Conservation (phyloP, 2,113 vertebrate species). For the Scartelaos histophorus region DNA sequence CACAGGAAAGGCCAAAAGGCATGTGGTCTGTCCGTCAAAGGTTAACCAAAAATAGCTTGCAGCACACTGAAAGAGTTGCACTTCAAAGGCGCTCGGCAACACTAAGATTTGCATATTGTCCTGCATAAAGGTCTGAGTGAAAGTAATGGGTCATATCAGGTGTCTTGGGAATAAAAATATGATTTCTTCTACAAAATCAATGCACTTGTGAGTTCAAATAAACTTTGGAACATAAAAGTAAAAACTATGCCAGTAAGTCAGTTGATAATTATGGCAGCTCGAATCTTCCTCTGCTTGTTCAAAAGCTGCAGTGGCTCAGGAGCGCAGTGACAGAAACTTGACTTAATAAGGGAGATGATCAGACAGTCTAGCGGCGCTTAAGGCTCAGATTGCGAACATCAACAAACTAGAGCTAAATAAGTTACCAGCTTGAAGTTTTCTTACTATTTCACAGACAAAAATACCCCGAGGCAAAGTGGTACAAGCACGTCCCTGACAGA, state of each 20-base stretch:
- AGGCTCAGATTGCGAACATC: constrained; percentile 19
- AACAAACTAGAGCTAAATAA: constrained; percentile 42
- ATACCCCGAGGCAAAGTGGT: constrained; percentile 1
- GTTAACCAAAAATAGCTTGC: constrained; percentile 62
- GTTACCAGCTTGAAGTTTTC: constrained; percentile 33
- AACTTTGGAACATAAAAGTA: constrained; percentile 12
- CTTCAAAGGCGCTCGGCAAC: constrained; percentile 61
- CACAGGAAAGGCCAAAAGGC: constrained; percentile 30
- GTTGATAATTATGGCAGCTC: constrained; percentile 8
- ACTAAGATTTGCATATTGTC: constrained; percentile 57
- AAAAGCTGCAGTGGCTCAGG: constrained; percentile 24
- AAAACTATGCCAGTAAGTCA: constrained; percentile 1
- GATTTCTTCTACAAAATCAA: constrained; percentile 19
- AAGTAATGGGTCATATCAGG: constrained; percentile 36
- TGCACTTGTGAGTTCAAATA: neutral
- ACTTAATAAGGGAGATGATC: constrained; percentile 40
- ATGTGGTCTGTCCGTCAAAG: constrained; percentile 41
- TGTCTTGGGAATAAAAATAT: constrained; percentile 37
- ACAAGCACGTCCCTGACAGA: neutral
- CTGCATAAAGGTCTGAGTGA: constrained; percentile 32
- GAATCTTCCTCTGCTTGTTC: constrained; percentile 22
- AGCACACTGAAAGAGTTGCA: constrained; percentile 38
- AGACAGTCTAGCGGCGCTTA: neutral
- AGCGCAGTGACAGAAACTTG: constrained; percentile 4
- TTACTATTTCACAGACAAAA: constrained; percentile 3